Evolutionary conservation across 2,797 vertebrate species (phyloP).

Genomic region (Echiichthys vipera): DNA sequence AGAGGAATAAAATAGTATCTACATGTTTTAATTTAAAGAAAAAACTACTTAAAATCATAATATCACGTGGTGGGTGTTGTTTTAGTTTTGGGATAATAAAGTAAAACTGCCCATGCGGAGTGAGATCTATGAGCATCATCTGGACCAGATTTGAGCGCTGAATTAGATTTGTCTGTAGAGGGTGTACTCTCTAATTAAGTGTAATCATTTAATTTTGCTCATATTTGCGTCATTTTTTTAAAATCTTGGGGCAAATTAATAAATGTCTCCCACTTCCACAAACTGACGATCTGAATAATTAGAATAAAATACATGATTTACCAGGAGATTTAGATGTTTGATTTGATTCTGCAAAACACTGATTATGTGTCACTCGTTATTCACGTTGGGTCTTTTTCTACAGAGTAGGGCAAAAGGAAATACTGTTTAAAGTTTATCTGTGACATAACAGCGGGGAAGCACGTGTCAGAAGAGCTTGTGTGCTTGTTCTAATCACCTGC

Average conservation of each 20-base stretch:
- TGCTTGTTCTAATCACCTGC: slow-evolving; percentile 24
- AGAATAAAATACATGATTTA: not conserved
- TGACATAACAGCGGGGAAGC: slow-evolving; percentile 43
- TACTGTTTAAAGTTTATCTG: slow-evolving; percentile 19
- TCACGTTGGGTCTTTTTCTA: too few relatives aligned
- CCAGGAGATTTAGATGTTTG: not conserved
- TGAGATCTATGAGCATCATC: not conserved
- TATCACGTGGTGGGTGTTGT: not conserved
- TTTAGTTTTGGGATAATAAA: not conserved
- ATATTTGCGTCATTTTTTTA: not conserved
- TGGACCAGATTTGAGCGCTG: not conserved
- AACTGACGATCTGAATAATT: not conserved
- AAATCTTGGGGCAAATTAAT: not conserved
- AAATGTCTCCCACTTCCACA: not conserved
- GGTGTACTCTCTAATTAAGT: too few relatives aligned
- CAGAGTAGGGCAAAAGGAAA: not conserved
- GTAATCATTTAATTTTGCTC: not conserved
- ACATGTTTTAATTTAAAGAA: too few relatives aligned
- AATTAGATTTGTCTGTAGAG: not conserved
- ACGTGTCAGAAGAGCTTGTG: slow-evolving; percentile 48
- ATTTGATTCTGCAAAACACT: not conserved
- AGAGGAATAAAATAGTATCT: too few relatives aligned
- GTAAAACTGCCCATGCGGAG: not conserved
- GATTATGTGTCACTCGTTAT: not conserved
- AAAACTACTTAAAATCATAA: too few relatives aligned